Percentiles rank a stretch among this genome's conserved stretches.
Conservation (phyloP, 2,888 invertebrate species). For the Holacanthella duospinosa region DNA sequence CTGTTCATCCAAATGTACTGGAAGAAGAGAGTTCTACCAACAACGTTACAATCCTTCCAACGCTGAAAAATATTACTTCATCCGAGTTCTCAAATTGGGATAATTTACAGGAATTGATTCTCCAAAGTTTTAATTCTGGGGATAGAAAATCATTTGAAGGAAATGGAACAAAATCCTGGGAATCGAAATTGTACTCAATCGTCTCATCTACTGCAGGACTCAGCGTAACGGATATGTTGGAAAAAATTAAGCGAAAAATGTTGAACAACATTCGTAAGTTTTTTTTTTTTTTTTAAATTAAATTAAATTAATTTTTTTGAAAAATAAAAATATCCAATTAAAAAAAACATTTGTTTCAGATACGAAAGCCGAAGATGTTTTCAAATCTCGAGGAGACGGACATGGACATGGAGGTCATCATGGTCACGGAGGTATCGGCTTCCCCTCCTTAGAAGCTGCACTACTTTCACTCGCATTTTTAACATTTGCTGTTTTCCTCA, state of each 20-base stretch:
- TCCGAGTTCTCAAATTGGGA: no score
- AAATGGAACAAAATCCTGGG: no score
- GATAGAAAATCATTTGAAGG: neutral
- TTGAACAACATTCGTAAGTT: neutral
- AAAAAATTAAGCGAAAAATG: neutral
- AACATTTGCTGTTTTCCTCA: constrained; percentile 72
- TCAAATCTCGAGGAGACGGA: neutral
- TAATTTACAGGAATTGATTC: no score
- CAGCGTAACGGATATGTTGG: neutral
- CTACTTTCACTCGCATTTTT: constrained; percentile 73
- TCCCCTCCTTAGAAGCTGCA: constrained; percentile 69
- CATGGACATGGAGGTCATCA: constrained; percentile 3
- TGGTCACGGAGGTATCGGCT: constrained; percentile 46
- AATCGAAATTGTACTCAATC: no score
- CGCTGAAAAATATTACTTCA: no score
- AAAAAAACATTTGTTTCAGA: no score
- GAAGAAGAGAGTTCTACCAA: no score
- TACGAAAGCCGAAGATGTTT: neutral
- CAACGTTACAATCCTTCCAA: no score
- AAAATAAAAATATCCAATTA: no score
- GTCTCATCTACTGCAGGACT: neutral
- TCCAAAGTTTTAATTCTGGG: no score
- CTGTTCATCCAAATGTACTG: no score
- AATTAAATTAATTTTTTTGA: no score
- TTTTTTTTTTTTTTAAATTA: neutral